A percentile compares a stretch with the other conserved stretches of the same genome.
These are phyloP conservation scores for Poicephalus gulielmi DNA, from an alignment of 2,113 vertebrate species.

Conservation along the genomic window DNA sequence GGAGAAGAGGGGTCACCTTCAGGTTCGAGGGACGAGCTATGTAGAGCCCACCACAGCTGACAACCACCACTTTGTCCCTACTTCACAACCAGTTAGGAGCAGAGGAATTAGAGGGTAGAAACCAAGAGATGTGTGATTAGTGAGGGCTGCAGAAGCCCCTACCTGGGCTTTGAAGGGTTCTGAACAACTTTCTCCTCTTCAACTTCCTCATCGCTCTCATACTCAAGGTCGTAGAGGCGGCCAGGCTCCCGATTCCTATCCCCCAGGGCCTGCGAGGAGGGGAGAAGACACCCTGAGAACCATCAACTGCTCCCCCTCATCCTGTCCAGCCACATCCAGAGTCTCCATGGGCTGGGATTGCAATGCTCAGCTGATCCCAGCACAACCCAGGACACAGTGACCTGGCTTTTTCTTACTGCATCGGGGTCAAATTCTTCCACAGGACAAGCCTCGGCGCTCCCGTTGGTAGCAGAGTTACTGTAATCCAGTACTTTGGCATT, in stretches of 20 bases:
- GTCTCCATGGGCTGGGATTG: not conserved
- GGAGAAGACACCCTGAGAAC: not conserved
- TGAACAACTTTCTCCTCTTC: conserved; percentile 75
- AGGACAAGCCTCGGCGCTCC: conserved; percentile 57
- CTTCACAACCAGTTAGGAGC: not conserved
- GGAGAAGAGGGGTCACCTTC: not conserved
- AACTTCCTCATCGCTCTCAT: conserved; percentile 83
- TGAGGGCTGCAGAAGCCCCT: not conserved
- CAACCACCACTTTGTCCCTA: not conserved
- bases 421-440: conserved; percentile 69
- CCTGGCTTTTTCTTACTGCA: not conserved
- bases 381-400: fast-evolving
- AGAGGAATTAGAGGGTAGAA: not conserved
- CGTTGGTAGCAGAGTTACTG: conserved; percentile 78
- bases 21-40: fast-evolving
- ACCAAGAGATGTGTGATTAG: not conserved
- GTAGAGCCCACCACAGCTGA: not conserved
- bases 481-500: conserved; percentile 90
- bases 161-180: conserved; percentile 74
- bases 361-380: not conserved
- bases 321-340: not conserved
- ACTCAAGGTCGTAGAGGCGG: conserved; percentile 89
- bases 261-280: conserved; percentile 55
- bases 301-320: not conserved
- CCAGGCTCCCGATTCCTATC: conserved; percentile 73